A percentile compares a stretch with the other conserved stretches of the same genome.
Conservation (phyloP, 2,113 vertebrate genomes). For the Xerus inauris region DNA sequence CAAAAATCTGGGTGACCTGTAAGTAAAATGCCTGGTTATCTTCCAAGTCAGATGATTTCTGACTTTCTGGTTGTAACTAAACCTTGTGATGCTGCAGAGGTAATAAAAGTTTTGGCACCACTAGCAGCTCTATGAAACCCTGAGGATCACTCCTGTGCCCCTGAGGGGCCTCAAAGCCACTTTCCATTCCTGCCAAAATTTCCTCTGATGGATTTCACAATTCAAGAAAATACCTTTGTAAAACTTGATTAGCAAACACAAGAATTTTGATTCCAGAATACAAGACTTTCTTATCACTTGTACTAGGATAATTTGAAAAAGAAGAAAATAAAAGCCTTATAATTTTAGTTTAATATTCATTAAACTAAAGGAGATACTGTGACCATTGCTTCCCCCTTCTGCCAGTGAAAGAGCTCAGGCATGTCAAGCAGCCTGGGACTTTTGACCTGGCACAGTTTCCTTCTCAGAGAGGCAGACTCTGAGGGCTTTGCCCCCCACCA, state of each 20-base stretch:
- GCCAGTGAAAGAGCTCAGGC: neutral
- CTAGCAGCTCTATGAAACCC: neutral
- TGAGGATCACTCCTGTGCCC: fast-evolving
- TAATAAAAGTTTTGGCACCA: neutral
- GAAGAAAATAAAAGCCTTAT: neutral
- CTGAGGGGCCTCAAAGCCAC: neutral
- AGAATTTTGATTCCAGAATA: neutral
- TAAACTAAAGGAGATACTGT: neutral
- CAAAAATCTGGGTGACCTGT: neutral
- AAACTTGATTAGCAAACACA: neutral
- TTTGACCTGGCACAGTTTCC: neutral
- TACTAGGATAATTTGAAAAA: neutral
- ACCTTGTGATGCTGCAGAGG: neutral
- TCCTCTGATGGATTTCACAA: neutral
- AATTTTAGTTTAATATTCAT: too few species aligned
- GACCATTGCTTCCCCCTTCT: neutral
- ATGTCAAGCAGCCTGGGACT: neutral
- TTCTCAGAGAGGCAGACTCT: neutral
- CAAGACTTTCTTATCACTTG: neutral
- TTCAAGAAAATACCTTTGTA: neutral
- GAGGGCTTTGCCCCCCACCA: neutral
- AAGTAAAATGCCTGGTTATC: neutral
- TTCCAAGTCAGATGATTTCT: neutral
- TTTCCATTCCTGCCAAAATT: neutral
- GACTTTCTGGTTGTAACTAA: neutral